phyloP scores from a whole-genome alignment of 2,888 invertebrate genomes.

The Deroplatys truncata region DNA sequence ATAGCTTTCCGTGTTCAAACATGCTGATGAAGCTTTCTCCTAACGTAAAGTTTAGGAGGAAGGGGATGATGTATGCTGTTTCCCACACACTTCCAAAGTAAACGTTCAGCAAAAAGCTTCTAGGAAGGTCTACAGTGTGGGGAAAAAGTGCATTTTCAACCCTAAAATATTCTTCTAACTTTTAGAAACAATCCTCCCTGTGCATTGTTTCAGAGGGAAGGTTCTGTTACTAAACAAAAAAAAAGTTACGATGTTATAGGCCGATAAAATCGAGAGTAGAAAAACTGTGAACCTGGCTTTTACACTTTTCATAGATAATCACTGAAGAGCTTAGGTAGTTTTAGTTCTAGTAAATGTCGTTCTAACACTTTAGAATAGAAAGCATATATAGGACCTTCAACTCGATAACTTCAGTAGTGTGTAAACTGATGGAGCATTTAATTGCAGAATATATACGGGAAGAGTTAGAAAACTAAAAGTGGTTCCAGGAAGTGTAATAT shows the following conservation, averaged over 20 bases:
- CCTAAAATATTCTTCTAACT: background rate
- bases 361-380: too few relatives aligned
- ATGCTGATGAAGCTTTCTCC: background rate
- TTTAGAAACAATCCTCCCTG: background rate
- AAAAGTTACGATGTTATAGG: background rate
- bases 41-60: background rate
- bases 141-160: background rate
- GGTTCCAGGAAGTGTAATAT: too few relatives aligned
- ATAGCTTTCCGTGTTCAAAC: background rate
- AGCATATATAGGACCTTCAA: too few relatives aligned
- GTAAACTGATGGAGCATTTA: too few relatives aligned
- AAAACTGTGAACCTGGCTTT: background rate
- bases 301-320: too few relatives aligned
- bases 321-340: too few relatives aligned
- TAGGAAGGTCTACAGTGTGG: background rate
- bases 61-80: background rate
- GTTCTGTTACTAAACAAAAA: background rate
- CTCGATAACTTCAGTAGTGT: too few relatives aligned
- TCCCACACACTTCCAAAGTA: background rate
- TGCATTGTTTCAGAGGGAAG: background rate
- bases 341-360: too few relatives aligned
- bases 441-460: too few relatives aligned
- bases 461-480: too few relatives aligned
- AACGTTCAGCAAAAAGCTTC: background rate
- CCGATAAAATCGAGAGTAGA: too few relatives aligned